Evolutionary conservation across 2,888 invertebrate genomes (phyloP), one percentile per base, ranked within the genome.

Genomic region (Idaea biselata): DNA sequence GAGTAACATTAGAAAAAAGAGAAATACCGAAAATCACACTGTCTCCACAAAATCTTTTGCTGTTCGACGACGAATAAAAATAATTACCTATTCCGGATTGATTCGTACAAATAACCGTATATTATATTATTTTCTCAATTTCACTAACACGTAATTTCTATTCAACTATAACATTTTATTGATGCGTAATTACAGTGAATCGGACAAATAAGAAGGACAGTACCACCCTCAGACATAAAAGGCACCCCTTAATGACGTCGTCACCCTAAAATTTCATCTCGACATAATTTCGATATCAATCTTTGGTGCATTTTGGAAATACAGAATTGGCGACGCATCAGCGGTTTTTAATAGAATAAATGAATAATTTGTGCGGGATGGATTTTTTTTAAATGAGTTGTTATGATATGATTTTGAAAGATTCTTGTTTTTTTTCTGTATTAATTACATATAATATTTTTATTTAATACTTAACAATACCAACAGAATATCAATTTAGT

Each of bases 211-310:
- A 44, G 44, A 44, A 44, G 44, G 11, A 44, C 11, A 14, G 32
- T 11, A 44, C 14, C 44, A 44, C 44, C 44, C 44, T 44, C 44
- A 44, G 11, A 44, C 44, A 44, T 44, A 44, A 44, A 44, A 44
- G 44, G 44, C 8, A 14, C 44, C 44, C 58, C n/a, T 0, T 58
- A 18, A 63, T 68, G 68, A 69, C 68, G 74, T 73, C 73, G 75
- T 62, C 70, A 60, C 76, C 72, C 73, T 68, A 61, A 44, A 44
- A 44, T 53, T 64, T 66, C 64, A 55, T 63, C 60, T 60, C 59
- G 62, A 65, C 60, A 71, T 70, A 68, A 73, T 74, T 72, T 73
- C 63, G 71, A 71, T 75, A 74, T 75, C 71, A 73, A 74, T 77
- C 75, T 62, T 60, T 62, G 59, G 58, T 60, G 59, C 61, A 62